Evolutionary conservation across 2,797 vertebrate genomes (phyloP).

Genomic region (Momotus momota): DNA sequence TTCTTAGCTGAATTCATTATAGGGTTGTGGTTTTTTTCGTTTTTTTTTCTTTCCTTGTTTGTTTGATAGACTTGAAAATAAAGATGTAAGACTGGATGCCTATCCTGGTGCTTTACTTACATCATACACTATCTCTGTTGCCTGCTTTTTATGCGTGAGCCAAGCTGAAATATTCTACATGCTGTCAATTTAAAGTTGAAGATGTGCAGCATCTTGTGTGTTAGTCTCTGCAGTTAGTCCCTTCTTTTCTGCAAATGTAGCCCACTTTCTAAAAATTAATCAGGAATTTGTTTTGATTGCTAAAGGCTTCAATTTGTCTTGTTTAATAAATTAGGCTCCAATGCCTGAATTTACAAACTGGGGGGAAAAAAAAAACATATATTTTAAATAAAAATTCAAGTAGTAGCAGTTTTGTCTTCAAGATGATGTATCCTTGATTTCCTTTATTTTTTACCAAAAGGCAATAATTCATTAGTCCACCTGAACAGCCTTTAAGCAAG

Average conservation of each 20-base stretch:
- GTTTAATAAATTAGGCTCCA: neutral
- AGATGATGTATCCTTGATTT: neutral
- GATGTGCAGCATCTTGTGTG: neutral
- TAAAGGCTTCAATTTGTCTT: neutral
- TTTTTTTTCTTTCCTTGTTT: neutral
- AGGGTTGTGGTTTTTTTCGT: neutral
- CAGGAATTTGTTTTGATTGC: neutral
- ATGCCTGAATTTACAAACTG: neutral
- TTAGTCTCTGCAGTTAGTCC: neutral
- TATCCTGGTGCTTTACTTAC: neutral
- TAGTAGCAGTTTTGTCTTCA: neutral
- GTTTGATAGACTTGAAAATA: constrained; percentile 1
- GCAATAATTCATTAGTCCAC: neutral
- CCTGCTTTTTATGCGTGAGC: neutral
- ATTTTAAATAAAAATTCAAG: constrained; percentile 8
- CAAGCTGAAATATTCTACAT: neutral
- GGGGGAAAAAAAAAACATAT: neutral
- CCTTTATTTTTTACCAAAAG: neutral
- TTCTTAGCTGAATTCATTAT: neutral
- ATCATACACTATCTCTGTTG: neutral
- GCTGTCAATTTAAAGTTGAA: constrained; percentile 7
- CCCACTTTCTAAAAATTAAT: neutral
- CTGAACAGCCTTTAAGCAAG: neutral
- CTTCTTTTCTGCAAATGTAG: neutral
- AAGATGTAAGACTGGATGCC: constrained; percentile 10